Conservation (phyloP, 2,888 invertebrate genomes). For the Nezara viridula region DNA sequence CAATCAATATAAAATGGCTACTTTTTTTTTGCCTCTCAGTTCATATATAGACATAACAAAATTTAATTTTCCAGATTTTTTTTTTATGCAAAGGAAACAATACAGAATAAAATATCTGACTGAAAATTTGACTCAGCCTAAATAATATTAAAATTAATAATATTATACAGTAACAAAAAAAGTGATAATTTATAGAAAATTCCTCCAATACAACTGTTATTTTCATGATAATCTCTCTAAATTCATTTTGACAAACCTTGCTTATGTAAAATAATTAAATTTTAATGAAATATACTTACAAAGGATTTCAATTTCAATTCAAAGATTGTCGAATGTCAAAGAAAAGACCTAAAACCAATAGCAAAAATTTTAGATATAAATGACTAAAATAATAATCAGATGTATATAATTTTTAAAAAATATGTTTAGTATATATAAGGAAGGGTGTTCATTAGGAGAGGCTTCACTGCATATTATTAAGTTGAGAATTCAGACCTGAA, state of each 20-base stretch:
- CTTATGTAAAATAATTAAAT: not conserved
- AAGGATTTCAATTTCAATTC: not conserved
- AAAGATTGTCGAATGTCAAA: constrained; percentile 5
- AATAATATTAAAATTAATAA: not conserved
- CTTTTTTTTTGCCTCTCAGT: too few species aligned
- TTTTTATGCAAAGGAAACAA: too few species aligned
- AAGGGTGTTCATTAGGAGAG: too few species aligned
- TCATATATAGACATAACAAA: too few species aligned
- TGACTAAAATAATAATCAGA: not conserved
- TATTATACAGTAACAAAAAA: not conserved
- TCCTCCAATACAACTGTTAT: not conserved
- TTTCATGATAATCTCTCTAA: not conserved
- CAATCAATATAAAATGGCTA: too few species aligned
- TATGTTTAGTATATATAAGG: too few species aligned
- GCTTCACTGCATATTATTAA: too few species aligned
- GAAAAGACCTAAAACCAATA: constrained; percentile 31
- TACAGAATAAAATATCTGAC: too few species aligned
- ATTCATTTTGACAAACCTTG: not conserved
- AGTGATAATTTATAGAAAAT: not conserved
- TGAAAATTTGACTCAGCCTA: too few species aligned
- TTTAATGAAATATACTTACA: constrained; percentile 6
- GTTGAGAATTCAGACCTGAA: too few species aligned
- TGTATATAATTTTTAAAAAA: too few species aligned
- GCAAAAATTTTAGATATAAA: not conserved
- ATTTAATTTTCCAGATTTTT: too few species aligned